These are phyloP conservation scores for Fistularia commersonii DNA, from an alignment of 2,797 vertebrate genomes.

Conservation along the genomic window DNA sequence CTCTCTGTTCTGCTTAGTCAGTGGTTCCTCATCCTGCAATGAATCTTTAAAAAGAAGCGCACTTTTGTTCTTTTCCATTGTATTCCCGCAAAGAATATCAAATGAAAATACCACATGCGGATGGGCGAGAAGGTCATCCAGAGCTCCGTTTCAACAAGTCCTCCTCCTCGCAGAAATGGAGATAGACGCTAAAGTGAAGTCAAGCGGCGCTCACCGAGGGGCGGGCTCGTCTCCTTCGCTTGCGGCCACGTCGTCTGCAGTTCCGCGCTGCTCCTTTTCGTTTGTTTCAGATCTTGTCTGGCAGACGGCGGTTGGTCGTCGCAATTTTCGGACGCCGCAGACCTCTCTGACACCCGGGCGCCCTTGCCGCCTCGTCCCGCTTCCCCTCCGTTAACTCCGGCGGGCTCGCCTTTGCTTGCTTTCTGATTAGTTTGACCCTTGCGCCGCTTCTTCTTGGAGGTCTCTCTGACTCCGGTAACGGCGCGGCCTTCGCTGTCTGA, in stretches of 20 bases:
- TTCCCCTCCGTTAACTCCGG: conserved; percentile 17
- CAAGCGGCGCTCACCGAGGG: conserved; percentile 48
- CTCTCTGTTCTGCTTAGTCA: conserved; percentile 60
- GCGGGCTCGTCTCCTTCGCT: conserved; percentile 29
- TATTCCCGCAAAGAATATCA: conserved; percentile 12
- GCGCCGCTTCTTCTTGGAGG: conserved; percentile 49
- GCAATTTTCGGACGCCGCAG: conserved; percentile 19
- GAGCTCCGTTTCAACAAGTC: conserved; percentile 4
- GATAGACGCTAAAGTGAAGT: conserved; percentile 14
- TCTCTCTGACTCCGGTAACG: conserved; percentile 36
- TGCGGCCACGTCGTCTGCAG: conserved; percentile 18
- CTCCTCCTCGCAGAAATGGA: conserved; percentile 13
- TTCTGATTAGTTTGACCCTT: conserved; percentile 46
- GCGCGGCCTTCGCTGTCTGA: conserved; percentile 67
- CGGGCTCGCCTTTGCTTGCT: conserved; percentile 40
- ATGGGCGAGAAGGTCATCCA: conserved; percentile 28
- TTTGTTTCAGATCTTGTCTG: conserved; percentile 15
- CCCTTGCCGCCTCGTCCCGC: conserved; percentile 21
- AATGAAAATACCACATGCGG: conserved; percentile 50
- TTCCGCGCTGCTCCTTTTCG: conserved; percentile 11
- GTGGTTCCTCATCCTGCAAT: conserved; percentile 62
- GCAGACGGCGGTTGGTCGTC: conserved; percentile 8
- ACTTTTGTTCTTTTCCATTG: conserved; percentile 25
- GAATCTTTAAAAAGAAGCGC: conserved; percentile 62
- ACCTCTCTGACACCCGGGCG: conserved; percentile 16